phyloP scores from a whole-genome alignment of 2,113 vertebrate genomes.

The Nymphicus hollandicus region DNA sequence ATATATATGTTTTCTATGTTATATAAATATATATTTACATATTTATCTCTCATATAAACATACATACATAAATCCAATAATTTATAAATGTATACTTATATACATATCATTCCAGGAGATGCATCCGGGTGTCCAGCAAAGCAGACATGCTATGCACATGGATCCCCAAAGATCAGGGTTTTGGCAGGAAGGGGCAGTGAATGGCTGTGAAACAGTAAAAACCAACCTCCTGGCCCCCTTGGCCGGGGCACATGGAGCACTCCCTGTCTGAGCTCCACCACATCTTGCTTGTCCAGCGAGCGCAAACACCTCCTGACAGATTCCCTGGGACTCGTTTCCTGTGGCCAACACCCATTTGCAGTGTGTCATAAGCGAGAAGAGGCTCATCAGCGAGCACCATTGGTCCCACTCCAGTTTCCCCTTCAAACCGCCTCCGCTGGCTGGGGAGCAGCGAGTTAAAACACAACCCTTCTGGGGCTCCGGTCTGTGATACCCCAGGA shows the following conservation, averaged over 20 bases:
- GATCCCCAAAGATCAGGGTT: background rate
- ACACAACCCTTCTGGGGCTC: background rate
- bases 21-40: background rate
- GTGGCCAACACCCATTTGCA: background rate
- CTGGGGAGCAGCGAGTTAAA: background rate
- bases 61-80: background rate
- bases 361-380: background rate
- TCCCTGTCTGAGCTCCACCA: accelerated
- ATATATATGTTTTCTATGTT: background rate
- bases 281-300: background rate
- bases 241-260: accelerated
- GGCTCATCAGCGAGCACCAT: background rate
- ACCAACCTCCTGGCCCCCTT: too few species aligned
- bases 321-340: background rate
- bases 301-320: background rate
- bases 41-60: background rate
- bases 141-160: background rate
- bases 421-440: background rate
- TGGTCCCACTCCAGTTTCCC: background rate
- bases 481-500: background rate
- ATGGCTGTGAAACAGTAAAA: background rate
- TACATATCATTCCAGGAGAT: background rate
- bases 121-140: background rate
- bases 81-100: background rate
- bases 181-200: background rate